A percentile compares a stretch with the other conserved stretches of the same genome.
phyloP scores from a whole-genome alignment of 2,113 vertebrate genomes.

The Lynx canadensis region DNA sequence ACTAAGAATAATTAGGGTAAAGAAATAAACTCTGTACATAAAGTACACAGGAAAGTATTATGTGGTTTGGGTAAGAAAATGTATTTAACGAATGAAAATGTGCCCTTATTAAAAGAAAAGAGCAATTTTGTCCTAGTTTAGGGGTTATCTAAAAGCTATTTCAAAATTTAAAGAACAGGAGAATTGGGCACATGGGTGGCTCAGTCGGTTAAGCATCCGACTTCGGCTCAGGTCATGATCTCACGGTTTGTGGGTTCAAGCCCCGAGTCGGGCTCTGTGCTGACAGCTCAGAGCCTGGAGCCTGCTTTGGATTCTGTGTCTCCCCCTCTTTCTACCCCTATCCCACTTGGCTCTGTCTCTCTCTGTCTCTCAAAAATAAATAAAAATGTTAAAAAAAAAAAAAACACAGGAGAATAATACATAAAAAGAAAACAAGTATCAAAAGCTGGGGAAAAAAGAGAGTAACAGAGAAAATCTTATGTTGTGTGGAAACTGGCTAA shows the following conservation, averaged over 20 bases:
- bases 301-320: too few species aligned
- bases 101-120: background rate
- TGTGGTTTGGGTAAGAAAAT: background rate
- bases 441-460: background rate
- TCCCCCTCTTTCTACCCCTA: too few species aligned
- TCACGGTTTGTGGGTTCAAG: too few species aligned
- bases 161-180: background rate
- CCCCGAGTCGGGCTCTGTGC: too few species aligned
- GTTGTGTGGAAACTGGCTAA: background rate
- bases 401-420: background rate
- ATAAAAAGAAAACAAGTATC: background rate
- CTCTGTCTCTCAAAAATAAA: too few species aligned
- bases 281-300: too few species aligned
- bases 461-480: background rate
- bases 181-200: background rate
- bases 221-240: too few species aligned
- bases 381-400: too few species aligned
- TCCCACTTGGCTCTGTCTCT: too few species aligned
- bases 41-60: background rate
- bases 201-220: too few species aligned
- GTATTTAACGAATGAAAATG: background rate
- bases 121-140: background rate
- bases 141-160: background rate
- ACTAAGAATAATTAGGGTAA: background rate
- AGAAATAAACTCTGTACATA: background rate